Evolutionary conservation across 30 jellyfish, hydroid and myxozoan species (phyloP).

Genomic region (Rhopilema esculentum): DNA sequence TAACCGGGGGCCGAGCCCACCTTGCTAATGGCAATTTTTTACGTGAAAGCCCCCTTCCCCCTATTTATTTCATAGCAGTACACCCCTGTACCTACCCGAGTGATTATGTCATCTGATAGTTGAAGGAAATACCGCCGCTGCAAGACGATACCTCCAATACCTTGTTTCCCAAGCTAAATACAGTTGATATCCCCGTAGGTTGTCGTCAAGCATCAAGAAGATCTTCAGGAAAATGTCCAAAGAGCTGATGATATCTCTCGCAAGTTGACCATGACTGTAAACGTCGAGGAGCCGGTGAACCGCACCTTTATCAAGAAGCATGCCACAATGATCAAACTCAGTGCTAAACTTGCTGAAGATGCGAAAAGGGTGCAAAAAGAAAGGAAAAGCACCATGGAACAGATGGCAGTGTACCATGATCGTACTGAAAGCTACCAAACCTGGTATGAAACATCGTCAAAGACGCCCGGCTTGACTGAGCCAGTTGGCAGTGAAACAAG

Average conservation of each 20-base stretch:
- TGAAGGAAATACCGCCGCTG: neutral
- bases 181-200: neutral
- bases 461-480: conserved; percentile 24
- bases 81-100: neutral
- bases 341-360: conserved; percentile 14
- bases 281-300: conserved; percentile 18
- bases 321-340: conserved; percentile 9
- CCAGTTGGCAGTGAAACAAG: conserved; percentile 49
- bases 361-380: conserved; percentile 9
- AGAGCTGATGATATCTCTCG: conserved; percentile 19
- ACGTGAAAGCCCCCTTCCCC: too few relatives aligned
- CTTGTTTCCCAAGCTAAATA: neutral
- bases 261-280: neutral
- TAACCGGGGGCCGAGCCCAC: too few relatives aligned
- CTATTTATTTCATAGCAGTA: too few relatives aligned
- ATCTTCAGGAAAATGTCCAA: conserved; percentile 9
- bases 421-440: conserved; percentile 8
- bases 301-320: conserved; percentile 20
- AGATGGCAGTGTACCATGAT: conserved; percentile 21
- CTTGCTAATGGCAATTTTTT: too few relatives aligned
- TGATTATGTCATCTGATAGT: too few relatives aligned
- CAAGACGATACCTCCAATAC: too few relatives aligned
- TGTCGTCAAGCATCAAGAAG: conserved; percentile 22
- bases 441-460: conserved; percentile 13
- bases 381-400: neutral